Evolutionary conservation across 2,113 vertebrate genomes (phyloP).

Genomic region (Falcunculus frontatus): DNA sequence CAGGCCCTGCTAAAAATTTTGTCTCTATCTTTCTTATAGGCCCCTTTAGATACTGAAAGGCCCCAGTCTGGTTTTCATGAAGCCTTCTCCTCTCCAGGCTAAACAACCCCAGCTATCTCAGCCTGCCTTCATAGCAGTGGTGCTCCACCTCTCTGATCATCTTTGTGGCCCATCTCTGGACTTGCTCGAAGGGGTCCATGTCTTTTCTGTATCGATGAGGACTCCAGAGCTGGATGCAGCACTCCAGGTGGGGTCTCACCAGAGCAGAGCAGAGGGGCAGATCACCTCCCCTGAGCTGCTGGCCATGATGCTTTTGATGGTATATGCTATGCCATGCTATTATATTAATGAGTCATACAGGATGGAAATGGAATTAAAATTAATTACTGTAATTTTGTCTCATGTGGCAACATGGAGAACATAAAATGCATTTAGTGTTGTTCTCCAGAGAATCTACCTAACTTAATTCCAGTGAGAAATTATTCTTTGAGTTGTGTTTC

Average conservation of each 20-base stretch:
- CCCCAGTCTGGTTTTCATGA: neutral
- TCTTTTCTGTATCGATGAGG: neutral
- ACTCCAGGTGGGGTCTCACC: neutral
- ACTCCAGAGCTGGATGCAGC: neutral
- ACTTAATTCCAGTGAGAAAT: constrained; percentile 18
- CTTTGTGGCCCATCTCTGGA: neutral
- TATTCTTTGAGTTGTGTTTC: neutral
- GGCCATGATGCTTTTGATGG: neutral
- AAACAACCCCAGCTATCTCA: neutral
- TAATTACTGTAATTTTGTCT: constrained; percentile 41
- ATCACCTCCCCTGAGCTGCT: neutral
- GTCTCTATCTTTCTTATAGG: neutral
- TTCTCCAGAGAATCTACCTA: constrained; percentile 15
- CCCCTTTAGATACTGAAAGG: neutral
- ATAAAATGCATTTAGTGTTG: constrained; percentile 2
- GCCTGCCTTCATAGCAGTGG: neutral
- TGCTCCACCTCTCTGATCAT: neutral
- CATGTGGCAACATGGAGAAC: neutral
- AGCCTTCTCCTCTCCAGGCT: neutral
- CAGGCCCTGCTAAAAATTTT: neutral
- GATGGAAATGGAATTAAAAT: constrained; percentile 39
- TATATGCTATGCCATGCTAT: neutral
- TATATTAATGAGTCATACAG: constrained; percentile 41
- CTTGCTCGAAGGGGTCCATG: neutral
- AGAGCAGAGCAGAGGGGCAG: neutral